Conservation (phyloP, 2,888 invertebrate species). For the Achlya flavicornis region DNA sequence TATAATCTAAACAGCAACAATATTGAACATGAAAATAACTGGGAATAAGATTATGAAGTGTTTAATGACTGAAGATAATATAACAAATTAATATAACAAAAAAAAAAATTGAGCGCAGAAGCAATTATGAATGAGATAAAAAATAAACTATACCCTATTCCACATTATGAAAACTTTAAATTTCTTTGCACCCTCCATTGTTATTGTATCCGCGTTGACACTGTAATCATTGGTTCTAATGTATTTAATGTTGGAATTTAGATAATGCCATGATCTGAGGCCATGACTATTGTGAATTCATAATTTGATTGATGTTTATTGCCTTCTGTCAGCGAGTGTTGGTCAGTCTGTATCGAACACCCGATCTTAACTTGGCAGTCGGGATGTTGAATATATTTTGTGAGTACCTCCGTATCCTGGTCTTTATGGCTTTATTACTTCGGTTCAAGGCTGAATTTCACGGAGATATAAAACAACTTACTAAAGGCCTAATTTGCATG, state of each 20-base stretch:
- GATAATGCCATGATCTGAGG: slow-evolving; percentile 42
- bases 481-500: too few species aligned
- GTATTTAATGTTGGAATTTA: slow-evolving; percentile 50
- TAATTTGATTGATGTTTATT: slow-evolving; percentile 40
- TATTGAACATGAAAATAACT: too few species aligned
- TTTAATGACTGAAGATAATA: too few species aligned
- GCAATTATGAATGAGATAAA: too few species aligned
- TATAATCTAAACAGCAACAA: too few species aligned
- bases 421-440: background rate
- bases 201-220: slow-evolving; percentile 14
- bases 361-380: background rate
- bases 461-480: background rate
- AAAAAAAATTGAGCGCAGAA: too few species aligned
- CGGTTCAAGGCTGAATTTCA: background rate
- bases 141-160: background rate
- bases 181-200: background rate
- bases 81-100: too few species aligned
- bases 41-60: too few species aligned
- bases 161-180: background rate
- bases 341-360: slow-evolving; percentile 13
- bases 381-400: background rate
- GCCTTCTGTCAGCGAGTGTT: slow-evolving; percentile 19
- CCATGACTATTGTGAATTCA: slow-evolving; percentile 24
- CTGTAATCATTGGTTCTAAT: slow-evolving; percentile 33
- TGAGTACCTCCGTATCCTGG: background rate